Evolutionary conservation across 2,888 invertebrate genomes (phyloP).

Genomic region (Microplitis deprimator): DNA sequence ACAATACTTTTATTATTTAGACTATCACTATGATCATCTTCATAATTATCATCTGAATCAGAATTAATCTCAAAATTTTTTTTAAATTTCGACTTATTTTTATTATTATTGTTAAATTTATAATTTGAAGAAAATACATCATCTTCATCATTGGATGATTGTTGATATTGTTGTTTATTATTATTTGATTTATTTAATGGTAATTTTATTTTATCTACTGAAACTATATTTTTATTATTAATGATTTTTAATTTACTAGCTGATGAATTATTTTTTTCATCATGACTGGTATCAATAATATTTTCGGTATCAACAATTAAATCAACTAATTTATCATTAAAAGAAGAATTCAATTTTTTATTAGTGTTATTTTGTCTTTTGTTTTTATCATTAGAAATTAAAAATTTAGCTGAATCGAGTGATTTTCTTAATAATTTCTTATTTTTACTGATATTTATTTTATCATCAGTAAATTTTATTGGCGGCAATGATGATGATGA

Average conservation of each 20-base stretch:
- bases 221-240: neutral
- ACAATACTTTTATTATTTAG: constrained; percentile 33
- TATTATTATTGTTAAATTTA: neutral
- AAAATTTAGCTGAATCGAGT: neutral
- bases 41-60: constrained; percentile 14
- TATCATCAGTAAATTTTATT: neutral
- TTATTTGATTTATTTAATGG: neutral
- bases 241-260: neutral
- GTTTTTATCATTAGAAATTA: neutral
- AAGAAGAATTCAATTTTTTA: neutral
- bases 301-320: neutral
- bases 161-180: neutral
- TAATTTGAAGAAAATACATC: neutral
- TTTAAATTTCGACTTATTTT: neutral
- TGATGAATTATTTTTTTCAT: neutral
- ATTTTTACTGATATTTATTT: neutral
- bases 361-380: neutral
- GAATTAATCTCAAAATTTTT: neutral
- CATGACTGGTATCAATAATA: neutral
- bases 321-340: neutral
- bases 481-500: neutral
- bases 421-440: neutral
- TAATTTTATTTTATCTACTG: neutral
- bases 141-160: neutral
- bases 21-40: constrained; percentile 23